A percentile compares a stretch with the other conserved stretches of the same genome.
phyloP scores from a whole-genome alignment of 2,888 invertebrate species.

The Drosophila austrosaltans region DNA sequence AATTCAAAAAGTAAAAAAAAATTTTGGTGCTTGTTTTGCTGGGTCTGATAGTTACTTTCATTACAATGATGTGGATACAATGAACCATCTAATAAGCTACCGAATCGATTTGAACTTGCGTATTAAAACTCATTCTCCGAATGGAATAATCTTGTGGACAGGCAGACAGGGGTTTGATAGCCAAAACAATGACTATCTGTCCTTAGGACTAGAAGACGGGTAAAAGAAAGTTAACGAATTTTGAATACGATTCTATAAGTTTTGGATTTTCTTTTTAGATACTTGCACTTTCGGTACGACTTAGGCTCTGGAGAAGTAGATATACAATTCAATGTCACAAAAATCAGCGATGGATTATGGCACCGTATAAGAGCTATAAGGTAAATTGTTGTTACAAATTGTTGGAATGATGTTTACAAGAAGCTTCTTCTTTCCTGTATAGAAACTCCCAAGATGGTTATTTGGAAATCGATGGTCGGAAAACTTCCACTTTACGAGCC shows the following conservation, averaged over 20 bases:
- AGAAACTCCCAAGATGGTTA: conserved; percentile 94
- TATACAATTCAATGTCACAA: conserved; percentile 92
- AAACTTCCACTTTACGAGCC: conserved; percentile 91
- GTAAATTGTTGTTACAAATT: conserved; percentile 82
- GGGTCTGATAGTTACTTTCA: conserved; percentile 94
- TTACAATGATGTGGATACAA: conserved; percentile 93
- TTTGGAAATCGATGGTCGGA: conserved; percentile 94
- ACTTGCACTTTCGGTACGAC: conserved; percentile 88
- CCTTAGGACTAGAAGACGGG: conserved; percentile 92
- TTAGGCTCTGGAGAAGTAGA: conserved; percentile 94
- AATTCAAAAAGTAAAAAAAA: conserved; percentile 79
- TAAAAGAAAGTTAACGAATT: conserved; percentile 35
- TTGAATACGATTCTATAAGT: too few species aligned
- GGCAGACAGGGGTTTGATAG: conserved; percentile 86
- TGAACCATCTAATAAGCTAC: conserved; percentile 92
- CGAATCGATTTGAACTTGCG: conserved; percentile 94
- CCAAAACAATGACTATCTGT: conserved; percentile 90
- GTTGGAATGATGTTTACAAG: not conserved
- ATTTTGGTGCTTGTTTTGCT: conserved; percentile 89
- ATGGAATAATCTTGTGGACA: conserved; percentile 93
- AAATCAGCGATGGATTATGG: conserved; percentile 94
- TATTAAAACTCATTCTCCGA: conserved; percentile 89
- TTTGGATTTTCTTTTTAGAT: conserved; percentile 61
- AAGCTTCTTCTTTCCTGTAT: conserved; percentile 30
- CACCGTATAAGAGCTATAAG: conserved; percentile 90